These are phyloP conservation scores for Triplophysa tibetana DNA, from an alignment of 2,113 vertebrate genomes.

Conservation along the genomic window DNA sequence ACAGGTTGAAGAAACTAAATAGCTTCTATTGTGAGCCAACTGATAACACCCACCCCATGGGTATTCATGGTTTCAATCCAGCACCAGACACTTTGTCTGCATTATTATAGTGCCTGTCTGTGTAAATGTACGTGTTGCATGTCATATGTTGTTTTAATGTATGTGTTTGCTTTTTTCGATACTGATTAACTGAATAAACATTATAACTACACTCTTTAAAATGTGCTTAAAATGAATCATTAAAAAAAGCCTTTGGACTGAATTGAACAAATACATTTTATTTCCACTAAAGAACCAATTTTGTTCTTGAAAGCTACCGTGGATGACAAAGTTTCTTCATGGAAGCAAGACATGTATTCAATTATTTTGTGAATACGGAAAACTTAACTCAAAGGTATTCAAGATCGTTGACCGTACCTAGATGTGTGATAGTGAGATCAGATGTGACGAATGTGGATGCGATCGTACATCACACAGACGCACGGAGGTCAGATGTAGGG, in stretches of 20 bases:
- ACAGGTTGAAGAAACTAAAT: constrained; percentile 13
- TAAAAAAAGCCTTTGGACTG: no score
- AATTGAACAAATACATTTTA: no score
- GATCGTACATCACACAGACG: background rate
- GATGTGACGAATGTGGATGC: background rate
- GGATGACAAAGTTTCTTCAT: no score
- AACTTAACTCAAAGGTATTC: no score
- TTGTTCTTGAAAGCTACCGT: no score
- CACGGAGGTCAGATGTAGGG: background rate
- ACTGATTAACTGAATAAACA: no score
- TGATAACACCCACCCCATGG: background rate
- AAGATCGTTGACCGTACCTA: no score
- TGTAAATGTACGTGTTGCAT: background rate
- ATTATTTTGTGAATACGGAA: no score
- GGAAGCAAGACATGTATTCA: no score
- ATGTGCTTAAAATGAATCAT: no score
- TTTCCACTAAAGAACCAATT: no score
- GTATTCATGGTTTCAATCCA: background rate
- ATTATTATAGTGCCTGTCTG: background rate
- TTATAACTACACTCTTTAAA: no score
- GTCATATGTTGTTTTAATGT: background rate
- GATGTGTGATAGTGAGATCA: background rate
- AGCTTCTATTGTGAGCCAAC: background rate
- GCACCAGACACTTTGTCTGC: background rate
- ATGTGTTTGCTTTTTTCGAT: background rate